Percentiles rank a stretch among this genome's conserved stretches.
Evolutionary conservation across 1,140 invertebrate genomes (phyloP).

Genomic region (Mamestra configurata): DNA sequence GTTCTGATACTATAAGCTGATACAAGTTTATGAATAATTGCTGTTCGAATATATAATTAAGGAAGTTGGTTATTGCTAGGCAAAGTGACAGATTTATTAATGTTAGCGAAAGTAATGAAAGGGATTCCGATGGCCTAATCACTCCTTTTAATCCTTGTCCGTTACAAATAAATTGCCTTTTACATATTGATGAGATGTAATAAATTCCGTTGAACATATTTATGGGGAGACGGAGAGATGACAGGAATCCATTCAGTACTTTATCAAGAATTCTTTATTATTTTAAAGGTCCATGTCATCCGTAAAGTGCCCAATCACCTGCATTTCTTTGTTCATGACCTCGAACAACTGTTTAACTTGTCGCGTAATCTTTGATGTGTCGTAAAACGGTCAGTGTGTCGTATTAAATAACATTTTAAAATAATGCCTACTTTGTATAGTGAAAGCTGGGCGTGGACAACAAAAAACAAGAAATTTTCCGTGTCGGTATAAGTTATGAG

Average conservation of each 20-base stretch:
- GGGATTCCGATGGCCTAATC: slow-evolving; percentile 30
- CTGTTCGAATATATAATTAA: slow-evolving; percentile 8
- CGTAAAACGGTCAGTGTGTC: slow-evolving; percentile 79
- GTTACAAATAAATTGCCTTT: slow-evolving; percentile 20
- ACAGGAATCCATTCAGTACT: slow-evolving; percentile 1
- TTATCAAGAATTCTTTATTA: slow-evolving; percentile 10
- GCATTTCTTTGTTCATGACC: slow-evolving; percentile 59
- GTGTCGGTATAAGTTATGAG: slow-evolving; percentile 66
- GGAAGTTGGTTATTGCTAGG: background rate
- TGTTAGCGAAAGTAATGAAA: slow-evolving; percentile 41
- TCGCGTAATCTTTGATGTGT: slow-evolving; percentile 70
- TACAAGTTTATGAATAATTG: slow-evolving; percentile 36
- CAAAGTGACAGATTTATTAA: slow-evolving; percentile 31
- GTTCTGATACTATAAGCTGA: slow-evolving; percentile 8
- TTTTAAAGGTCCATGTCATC: background rate
- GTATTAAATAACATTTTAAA: slow-evolving; percentile 83
- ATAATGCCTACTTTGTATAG: slow-evolving; percentile 74
- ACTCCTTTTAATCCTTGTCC: slow-evolving; percentile 25
- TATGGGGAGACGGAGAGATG: background rate
- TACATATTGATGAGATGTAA: slow-evolving; percentile 28
- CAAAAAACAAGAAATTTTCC: slow-evolving; percentile 72
- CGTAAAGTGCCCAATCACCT: slow-evolving; percentile 20
- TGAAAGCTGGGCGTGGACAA: slow-evolving; percentile 72
- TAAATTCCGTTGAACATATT: slow-evolving; percentile 14
- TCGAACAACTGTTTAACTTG: slow-evolving; percentile 67